A percentile compares a stretch with the other conserved stretches of the same genome.
Evolutionary conservation across 1,140 invertebrate species (phyloP).

Genomic region (Thalassaphorura encarpata): DNA sequence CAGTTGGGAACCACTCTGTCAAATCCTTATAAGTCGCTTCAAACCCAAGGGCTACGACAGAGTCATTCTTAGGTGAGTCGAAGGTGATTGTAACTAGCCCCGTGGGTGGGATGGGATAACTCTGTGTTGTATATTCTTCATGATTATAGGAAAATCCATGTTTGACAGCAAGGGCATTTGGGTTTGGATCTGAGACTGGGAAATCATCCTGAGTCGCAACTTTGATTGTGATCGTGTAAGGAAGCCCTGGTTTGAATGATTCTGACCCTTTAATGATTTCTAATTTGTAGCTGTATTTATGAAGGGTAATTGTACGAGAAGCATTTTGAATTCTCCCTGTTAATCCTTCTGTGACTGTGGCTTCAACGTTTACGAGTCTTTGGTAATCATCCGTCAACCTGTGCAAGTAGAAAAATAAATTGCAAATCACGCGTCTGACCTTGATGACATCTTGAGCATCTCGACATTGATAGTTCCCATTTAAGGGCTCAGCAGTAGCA

Average conservation of each 20-base stretch:
- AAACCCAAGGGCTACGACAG: slow-evolving; percentile 48
- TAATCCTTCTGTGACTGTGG: slow-evolving; percentile 64
- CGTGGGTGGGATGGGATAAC: slow-evolving; percentile 50
- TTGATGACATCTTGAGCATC: neutral
- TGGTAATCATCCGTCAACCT: slow-evolving; percentile 61
- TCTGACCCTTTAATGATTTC: slow-evolving; percentile 69
- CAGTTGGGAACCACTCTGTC: slow-evolving; percentile 65
- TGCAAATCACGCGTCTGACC: neutral
- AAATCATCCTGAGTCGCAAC: slow-evolving; percentile 62
- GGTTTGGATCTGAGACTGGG: slow-evolving; percentile 50
- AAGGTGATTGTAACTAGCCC: slow-evolving; percentile 61
- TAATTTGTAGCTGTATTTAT: slow-evolving; percentile 71
- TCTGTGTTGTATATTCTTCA: slow-evolving; percentile 49
- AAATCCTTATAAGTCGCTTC: slow-evolving; percentile 50
- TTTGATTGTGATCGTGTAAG: slow-evolving; percentile 60
- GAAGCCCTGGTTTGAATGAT: slow-evolving; percentile 76
- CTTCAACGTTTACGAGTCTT: slow-evolving; percentile 62
- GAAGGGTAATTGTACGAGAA: slow-evolving; percentile 57
- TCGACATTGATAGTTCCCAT: too few relatives aligned
- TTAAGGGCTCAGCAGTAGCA: neutral
- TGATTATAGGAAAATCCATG: slow-evolving; percentile 57
- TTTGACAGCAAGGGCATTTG: slow-evolving; percentile 50
- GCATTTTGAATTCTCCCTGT: slow-evolving; percentile 72
- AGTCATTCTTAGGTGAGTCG: slow-evolving; percentile 49
- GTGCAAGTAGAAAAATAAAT: neutral